A percentile compares a stretch with the other conserved stretches of the same genome.
Evolutionary conservation across 2,888 invertebrate species (phyloP).

Genomic region (Cosmopolites sordidus): DNA sequence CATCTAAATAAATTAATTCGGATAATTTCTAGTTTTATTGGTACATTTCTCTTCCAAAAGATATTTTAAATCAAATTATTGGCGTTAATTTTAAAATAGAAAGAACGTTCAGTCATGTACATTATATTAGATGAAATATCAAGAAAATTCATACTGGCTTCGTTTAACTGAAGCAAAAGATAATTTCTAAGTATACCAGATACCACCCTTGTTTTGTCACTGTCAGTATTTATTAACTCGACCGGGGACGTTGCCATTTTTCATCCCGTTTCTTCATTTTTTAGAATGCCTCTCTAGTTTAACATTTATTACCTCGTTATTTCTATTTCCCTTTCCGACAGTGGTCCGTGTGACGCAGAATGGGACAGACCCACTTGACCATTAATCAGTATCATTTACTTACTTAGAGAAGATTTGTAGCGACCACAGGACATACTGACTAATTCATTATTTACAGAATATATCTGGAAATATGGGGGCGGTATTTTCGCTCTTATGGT

Average conservation of each 20-base stretch:
- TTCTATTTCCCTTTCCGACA: conserved; percentile 12
- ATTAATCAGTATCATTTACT: conserved; percentile 17
- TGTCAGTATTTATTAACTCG: conserved; percentile 40
- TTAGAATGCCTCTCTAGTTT: conserved; percentile 16
- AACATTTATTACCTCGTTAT: conserved; percentile 23
- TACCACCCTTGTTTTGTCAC: conserved; percentile 35
- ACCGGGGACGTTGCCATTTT: conserved; percentile 35
- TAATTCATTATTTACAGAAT: neutral
- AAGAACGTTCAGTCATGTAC: no score
- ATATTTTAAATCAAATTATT: no score
- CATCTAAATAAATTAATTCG: no score
- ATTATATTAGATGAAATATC: no score
- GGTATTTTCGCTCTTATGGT: no score
- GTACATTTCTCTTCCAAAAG: no score
- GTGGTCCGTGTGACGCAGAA: conserved; percentile 2
- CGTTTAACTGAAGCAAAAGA: no score
- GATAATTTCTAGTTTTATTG: no score
- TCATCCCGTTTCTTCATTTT: conserved; percentile 37
- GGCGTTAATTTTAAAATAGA: no score
- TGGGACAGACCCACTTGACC: conserved; percentile 12
- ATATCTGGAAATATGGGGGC: neutral
- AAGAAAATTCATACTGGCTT: no score
- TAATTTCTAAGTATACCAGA: no score
- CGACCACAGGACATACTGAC: neutral
- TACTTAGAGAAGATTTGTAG: conserved; percentile 12